phyloP scores from a whole-genome alignment of 1,140 invertebrate genomes.

The Zaprionus inermis region DNA sequence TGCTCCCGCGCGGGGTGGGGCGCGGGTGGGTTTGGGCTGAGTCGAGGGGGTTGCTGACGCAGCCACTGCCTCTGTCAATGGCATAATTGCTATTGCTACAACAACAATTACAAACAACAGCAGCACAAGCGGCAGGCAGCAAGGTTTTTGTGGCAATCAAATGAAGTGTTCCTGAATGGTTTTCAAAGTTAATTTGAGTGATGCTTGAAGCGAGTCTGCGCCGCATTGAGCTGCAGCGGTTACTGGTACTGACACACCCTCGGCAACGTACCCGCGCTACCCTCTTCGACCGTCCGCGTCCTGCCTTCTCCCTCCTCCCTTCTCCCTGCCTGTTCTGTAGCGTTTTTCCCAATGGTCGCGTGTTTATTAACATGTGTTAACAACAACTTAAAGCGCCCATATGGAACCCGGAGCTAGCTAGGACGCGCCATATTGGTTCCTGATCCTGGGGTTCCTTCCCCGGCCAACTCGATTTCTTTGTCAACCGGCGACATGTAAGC shows the following conservation, averaged over 20 bases:
- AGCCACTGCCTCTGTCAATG: slow-evolving; percentile 49
- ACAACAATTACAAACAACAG: slow-evolving; percentile 76
- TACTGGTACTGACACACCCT: slow-evolving; percentile 77
- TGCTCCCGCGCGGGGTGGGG: no score
- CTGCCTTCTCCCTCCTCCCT: neutral
- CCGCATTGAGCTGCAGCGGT: slow-evolving; percentile 10
- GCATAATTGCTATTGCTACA: slow-evolving; percentile 83
- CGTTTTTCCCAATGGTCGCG: slow-evolving; percentile 38
- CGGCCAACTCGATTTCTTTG: slow-evolving; percentile 27
- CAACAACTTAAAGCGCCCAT: slow-evolving; percentile 81
- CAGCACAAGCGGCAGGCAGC: neutral
- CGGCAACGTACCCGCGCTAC: no score
- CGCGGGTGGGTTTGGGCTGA: neutral
- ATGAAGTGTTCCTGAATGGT: slow-evolving; percentile 84
- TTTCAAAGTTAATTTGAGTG: slow-evolving; percentile 84
- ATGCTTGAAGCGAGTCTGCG: slow-evolving; percentile 61
- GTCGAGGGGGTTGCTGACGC: slow-evolving; percentile 11
- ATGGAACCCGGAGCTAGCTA: slow-evolving; percentile 38
- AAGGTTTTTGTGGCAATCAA: slow-evolving; percentile 77
- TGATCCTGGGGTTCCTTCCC: slow-evolving; percentile 24
- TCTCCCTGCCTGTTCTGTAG: neutral
- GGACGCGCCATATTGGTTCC: slow-evolving; percentile 17
- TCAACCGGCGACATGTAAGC: slow-evolving; percentile 55
- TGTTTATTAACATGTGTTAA: slow-evolving; percentile 83
- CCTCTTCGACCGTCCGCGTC: slow-evolving; percentile 1